Evolutionary conservation across 2,888 invertebrate species (phyloP).

Genomic region (Drosophila mettleri): DNA sequence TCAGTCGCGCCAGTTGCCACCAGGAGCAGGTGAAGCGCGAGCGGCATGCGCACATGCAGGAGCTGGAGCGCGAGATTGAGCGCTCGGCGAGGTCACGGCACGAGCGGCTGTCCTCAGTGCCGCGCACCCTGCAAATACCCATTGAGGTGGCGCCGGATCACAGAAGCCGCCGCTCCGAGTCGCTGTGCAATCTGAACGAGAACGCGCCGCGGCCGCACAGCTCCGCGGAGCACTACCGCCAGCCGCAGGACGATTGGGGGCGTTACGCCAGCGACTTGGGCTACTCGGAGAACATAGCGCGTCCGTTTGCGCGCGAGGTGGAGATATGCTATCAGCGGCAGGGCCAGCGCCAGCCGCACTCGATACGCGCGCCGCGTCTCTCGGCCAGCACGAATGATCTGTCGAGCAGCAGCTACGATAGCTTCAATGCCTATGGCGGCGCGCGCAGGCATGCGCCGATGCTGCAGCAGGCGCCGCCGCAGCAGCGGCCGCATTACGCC

Average conservation of each 20-base stretch:
- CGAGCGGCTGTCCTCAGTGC: constrained; percentile 64
- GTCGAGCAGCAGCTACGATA: constrained; percentile 70
- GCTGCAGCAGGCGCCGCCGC: constrained; percentile 72
- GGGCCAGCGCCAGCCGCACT: constrained; percentile 56
- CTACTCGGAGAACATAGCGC: constrained; percentile 83
- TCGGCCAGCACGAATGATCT: constrained; percentile 82
- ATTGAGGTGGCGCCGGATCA: constrained; percentile 61
- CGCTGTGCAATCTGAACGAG: constrained; percentile 80
- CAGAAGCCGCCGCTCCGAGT: constrained; percentile 76
- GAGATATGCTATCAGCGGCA: constrained; percentile 82
- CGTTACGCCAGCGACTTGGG: constrained; percentile 85
- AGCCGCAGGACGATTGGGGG: constrained; percentile 85
- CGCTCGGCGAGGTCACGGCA: constrained; percentile 71
- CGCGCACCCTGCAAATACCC: constrained; percentile 68
- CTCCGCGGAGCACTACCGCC: constrained; percentile 50
- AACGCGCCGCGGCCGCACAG: constrained; percentile 55
- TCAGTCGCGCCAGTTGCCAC: constrained; percentile 66
- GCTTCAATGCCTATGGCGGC: constrained; percentile 77
- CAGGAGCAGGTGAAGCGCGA: constrained; percentile 71
- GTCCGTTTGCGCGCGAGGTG: constrained; percentile 83
- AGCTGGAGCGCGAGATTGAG: constrained; percentile 77
- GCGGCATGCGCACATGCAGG: constrained; percentile 79
- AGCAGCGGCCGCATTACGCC: constrained; percentile 75
- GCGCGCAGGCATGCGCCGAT: constrained; percentile 78
- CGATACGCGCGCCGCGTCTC: constrained; percentile 83